Evolutionary conservation across 2,113 vertebrate genomes (phyloP).

Genomic region (Cochlearius cochlearius): DNA sequence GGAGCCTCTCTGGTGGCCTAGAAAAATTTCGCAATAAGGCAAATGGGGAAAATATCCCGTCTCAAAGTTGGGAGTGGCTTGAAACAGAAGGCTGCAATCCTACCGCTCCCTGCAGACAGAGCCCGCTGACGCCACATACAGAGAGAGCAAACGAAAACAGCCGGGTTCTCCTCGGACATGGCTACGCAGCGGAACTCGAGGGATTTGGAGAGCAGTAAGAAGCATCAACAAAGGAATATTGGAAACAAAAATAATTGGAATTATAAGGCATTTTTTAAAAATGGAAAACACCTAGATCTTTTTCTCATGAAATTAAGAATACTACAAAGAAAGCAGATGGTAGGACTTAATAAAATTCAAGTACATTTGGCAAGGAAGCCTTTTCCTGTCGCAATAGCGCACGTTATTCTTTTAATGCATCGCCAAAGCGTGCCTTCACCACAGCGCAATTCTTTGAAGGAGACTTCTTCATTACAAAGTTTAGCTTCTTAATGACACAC

Average conservation of each 20-base stretch:
- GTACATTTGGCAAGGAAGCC: constrained; percentile 10
- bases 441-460: background rate
- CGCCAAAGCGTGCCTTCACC: background rate
- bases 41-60: background rate
- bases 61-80: background rate
- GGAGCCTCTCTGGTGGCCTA: background rate
- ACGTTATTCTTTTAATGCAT: background rate
- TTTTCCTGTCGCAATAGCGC: background rate
- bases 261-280: background rate
- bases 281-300: background rate
- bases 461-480: background rate
- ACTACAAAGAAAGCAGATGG: constrained; percentile 20
- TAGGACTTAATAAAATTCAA: constrained; percentile 41
- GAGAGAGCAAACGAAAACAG: background rate
- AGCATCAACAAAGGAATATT: background rate
- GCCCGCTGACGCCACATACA: background rate
- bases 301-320: background rate
- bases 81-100: background rate
- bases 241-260: background rate
- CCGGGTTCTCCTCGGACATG: rapidly evolving
- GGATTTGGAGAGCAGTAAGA: background rate
- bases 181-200: background rate
- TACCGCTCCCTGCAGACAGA: background rate
- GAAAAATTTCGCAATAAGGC: background rate
- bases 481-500: background rate